Conservation (phyloP, 2,888 invertebrate genomes). For the Parascotia fuliginaria region DNA sequence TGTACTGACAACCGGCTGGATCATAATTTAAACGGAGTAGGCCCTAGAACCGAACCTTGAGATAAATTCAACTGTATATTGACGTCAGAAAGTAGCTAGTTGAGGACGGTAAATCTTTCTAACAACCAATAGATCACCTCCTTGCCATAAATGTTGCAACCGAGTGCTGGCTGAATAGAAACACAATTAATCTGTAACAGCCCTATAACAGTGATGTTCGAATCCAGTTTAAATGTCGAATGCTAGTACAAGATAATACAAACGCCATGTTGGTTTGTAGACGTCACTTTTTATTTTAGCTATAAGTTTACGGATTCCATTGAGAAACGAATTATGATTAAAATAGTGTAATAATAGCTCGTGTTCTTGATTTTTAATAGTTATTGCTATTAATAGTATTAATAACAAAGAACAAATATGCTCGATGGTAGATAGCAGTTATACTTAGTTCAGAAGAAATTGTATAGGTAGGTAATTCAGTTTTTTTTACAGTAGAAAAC, state of each 20-base stretch:
- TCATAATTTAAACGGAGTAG: conserved; percentile 37
- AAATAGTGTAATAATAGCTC: too few relatives aligned
- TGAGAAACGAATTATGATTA: neutral
- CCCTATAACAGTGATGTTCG: conserved; percentile 4
- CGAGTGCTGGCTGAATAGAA: conserved; percentile 1
- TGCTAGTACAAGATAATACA: neutral
- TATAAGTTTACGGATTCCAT: neutral
- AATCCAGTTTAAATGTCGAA: neutral
- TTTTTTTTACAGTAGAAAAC: too few relatives aligned
- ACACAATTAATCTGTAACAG: conserved; percentile 14
- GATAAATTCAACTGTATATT: conserved; percentile 30
- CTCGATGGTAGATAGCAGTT: too few relatives aligned
- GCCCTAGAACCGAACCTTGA: conserved; percentile 36
- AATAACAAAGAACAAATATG: too few relatives aligned
- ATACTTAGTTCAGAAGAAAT: too few relatives aligned
- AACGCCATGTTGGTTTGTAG: neutral
- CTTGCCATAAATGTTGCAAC: conserved; percentile 30
- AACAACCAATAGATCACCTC: conserved; percentile 27
- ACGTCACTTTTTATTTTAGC: neutral
- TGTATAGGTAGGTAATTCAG: too few relatives aligned
- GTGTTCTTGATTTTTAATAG: too few relatives aligned
- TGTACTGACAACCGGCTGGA: conserved; percentile 16
- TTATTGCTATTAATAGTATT: too few relatives aligned
- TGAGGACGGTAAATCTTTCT: conserved; percentile 35
- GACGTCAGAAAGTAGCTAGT: conserved; percentile 26